Evolutionary conservation across 2,113 vertebrate genomes (phyloP).

Genomic region (Syrmaticus mikado): DNA sequence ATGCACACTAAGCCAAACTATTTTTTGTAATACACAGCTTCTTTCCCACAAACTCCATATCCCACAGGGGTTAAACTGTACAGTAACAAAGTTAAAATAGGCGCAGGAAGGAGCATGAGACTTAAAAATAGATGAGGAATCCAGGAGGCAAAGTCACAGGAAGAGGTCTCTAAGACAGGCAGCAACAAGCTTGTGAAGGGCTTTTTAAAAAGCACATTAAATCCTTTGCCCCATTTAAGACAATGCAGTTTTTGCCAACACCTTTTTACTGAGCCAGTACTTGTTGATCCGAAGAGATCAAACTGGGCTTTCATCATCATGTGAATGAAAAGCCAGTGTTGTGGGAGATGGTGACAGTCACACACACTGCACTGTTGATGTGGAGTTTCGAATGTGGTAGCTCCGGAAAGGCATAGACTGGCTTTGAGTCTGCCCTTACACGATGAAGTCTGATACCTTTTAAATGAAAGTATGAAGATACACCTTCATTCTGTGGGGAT

Average conservation of each 20-base stretch:
- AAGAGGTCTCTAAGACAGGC: neutral
- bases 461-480: neutral
- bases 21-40: neutral
- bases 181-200: neutral
- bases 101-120: neutral
- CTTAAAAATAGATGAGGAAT: conserved; percentile 61
- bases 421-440: neutral
- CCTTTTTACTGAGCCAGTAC: neutral
- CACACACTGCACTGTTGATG: conserved; percentile 7
- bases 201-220: neutral
- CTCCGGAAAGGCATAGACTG: neutral
- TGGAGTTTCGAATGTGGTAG: neutral
- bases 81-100: conserved; percentile 49
- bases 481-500: neutral
- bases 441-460: neutral
- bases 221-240: neutral
- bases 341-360: neutral
- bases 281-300: conserved; percentile 2
- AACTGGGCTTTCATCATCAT: neutral
- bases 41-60: conserved; percentile 44
- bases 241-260: neutral
- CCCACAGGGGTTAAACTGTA: conserved; percentile 51
- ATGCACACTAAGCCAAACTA: neutral
- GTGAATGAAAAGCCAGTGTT: conserved; percentile 19
- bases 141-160: conserved; percentile 47